Percentiles rank a stretch among this genome's conserved stretches.
These are phyloP conservation scores for Tokudaia muenninki DNA, from an alignment of 2,797 vertebrate genomes.

Conservation along the genomic window DNA sequence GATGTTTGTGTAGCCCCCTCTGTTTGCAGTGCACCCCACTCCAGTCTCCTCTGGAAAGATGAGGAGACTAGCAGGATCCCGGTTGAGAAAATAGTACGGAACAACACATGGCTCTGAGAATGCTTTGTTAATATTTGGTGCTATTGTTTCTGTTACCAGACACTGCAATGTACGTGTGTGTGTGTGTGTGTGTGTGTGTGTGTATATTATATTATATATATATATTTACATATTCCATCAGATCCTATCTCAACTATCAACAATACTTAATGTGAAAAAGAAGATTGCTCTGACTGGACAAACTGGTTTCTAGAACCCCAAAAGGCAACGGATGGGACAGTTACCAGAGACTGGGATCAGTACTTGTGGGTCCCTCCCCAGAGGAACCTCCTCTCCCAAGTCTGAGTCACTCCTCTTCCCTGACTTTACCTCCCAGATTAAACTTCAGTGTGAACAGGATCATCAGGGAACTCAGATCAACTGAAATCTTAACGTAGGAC, in stretches of 20 bases:
- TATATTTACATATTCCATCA: background rate
- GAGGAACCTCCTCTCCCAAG: background rate
- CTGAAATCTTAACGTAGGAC: background rate
- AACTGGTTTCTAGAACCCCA: slow-evolving; percentile 55
- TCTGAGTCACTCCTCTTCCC: background rate
- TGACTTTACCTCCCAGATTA: background rate
- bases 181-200: too few relatives aligned
- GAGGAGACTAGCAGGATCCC: background rate
- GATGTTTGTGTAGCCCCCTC: background rate
- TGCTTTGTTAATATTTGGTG: background rate
- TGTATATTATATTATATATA: background rate
- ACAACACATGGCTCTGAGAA: background rate
- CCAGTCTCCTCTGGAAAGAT: slow-evolving; percentile 18
- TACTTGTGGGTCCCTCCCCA: background rate
- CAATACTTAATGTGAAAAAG: background rate
- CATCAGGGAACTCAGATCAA: background rate
- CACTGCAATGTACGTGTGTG: background rate
- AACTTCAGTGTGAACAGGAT: background rate
- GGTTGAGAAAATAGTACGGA: slow-evolving; percentile 21
- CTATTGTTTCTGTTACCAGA: slow-evolving; percentile 30
- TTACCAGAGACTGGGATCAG: background rate
- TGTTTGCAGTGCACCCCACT: background rate
- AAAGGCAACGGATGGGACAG: background rate
- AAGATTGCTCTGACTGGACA: background rate
- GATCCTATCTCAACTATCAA: slow-evolving; percentile 54